Base-by-base conservation (phyloP, 1,140 invertebrate species). In the Bacillus rossius region DNA sequence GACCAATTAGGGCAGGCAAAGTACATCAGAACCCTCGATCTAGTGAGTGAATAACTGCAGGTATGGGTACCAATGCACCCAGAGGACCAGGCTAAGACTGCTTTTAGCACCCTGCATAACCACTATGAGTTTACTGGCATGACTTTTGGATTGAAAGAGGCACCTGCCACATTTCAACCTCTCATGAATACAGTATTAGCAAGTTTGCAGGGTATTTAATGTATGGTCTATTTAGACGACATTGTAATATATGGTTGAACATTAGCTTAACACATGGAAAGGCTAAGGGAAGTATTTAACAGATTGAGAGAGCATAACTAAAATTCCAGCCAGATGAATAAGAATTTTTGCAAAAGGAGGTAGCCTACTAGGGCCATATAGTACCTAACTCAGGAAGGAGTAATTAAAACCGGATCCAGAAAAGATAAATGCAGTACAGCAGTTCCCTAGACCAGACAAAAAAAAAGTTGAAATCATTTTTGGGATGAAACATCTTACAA, bases 21-120 rank as follows among this genome's bases (percentile, higher is more conserved):
- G n/a, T 74, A 68, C 52, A 79, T 79, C 56, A 64, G 69, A 3
- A 69, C 71, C 1, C 48, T 80, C 13, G 75, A 81, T 69, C 56
- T 78, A 2, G 66, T 65, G 1, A 67, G 62, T 38, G 79, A 79
- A 7, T 81, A 75, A 61, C 76, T 75, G 61, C 79, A 83, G 61
- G 68, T 81, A 7, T 19, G 58, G 69, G 1, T 47, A 61, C 26
- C 52, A 65, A 5, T n/a, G n/a, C n/a, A n/a, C n/a, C n/a, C n/a
- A n/a, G n/a, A n/a, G n/a, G 69, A 73, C 53, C 67, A 64, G 19
- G 48, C 65, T 17, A 80, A 79, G 67, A 78, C 78, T 4, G 76
- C 74, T n/a, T 78, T 78, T 45, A 66, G 59, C 2, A 71, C 66
- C 0, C 63, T 67, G 37, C 51, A 65, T 16, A 69, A 71, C 3